Conservation (phyloP, 53 echinoderm and acorn worm genomes). For the Glandiceps talaboti region DNA sequence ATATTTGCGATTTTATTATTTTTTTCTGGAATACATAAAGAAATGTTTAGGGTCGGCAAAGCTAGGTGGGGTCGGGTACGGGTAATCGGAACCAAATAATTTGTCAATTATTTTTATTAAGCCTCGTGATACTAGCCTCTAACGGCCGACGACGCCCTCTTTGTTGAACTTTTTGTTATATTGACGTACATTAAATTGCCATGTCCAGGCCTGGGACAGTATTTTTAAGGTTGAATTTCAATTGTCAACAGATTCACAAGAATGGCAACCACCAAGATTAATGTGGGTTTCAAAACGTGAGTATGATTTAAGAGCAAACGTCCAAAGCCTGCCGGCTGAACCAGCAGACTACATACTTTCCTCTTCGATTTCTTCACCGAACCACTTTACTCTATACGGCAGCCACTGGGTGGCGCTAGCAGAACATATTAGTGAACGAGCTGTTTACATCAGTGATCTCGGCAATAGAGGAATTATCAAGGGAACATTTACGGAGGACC, state of each 20-base stretch:
- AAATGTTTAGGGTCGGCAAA: too few species aligned
- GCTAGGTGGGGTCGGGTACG: too few species aligned
- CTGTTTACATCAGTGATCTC: slow-evolving; percentile 46
- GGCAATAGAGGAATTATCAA: slow-evolving; percentile 26
- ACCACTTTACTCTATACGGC: slow-evolving; percentile 13
- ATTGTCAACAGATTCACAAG: background rate
- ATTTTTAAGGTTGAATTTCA: too few species aligned
- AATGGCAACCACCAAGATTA: slow-evolving; percentile 20
- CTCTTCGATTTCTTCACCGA: slow-evolving; percentile 17
- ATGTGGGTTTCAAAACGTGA: slow-evolving; percentile 66
- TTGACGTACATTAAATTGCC: too few species aligned
- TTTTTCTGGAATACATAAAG: too few species aligned
- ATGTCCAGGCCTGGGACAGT: too few species aligned
- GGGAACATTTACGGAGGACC: slow-evolving; percentile 29
- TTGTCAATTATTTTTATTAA: too few species aligned
- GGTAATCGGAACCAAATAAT: too few species aligned
- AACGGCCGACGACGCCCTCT: too few species aligned
- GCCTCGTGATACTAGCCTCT: too few species aligned
- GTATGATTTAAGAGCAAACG: slow-evolving; percentile 16
- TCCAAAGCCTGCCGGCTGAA: slow-evolving; percentile 52
- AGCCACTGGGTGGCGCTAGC: slow-evolving; percentile 54
- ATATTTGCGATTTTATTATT: too few species aligned
- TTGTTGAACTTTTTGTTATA: too few species aligned
- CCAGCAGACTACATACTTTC: slow-evolving; percentile 23
- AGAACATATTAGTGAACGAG: slow-evolving; percentile 29